Percentiles rank a stretch among this genome's conserved stretches.
These are phyloP conservation scores for Anguilla pacifica DNA, from an alignment of 2,797 vertebrate genomes.

Conservation along the genomic window DNA sequence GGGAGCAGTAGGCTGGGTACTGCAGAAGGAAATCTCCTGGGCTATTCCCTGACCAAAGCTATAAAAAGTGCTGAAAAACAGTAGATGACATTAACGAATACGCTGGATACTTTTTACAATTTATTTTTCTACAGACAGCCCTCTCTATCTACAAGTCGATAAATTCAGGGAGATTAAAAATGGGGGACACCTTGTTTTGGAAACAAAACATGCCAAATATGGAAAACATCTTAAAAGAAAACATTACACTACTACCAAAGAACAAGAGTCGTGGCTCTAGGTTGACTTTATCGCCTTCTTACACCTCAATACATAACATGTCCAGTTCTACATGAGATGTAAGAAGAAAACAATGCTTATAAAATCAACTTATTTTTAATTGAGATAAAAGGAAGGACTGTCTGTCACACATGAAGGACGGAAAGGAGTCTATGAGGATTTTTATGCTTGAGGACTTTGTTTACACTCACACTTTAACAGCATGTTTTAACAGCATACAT, in stretches of 20 bases:
- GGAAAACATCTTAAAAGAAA: background rate
- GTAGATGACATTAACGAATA: constrained; percentile 11
- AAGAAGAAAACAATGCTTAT: background rate
- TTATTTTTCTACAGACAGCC: constrained; percentile 32
- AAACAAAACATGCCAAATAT: background rate
- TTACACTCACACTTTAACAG: too few relatives aligned
- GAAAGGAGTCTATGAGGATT: background rate
- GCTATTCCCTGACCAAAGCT: background rate
- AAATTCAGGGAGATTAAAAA: background rate
- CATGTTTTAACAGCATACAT: background rate
- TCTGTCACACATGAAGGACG: too few relatives aligned
- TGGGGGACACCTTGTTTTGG: background rate
- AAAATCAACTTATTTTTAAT: background rate
- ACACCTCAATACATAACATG: background rate
- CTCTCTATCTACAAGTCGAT: constrained; percentile 16
- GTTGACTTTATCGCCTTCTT: background rate
- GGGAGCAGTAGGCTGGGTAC: background rate
- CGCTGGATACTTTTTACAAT: constrained; percentile 25
- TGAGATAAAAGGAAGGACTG: background rate
- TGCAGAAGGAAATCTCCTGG: background rate
- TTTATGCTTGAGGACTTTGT: background rate
- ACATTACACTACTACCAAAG: too few relatives aligned
- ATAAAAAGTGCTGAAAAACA: background rate
- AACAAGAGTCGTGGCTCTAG: background rate
- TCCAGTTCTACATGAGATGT: background rate